phyloP scores from a whole-genome alignment of 1,140 invertebrate genomes.

The Neuroterus valhalla region DNA sequence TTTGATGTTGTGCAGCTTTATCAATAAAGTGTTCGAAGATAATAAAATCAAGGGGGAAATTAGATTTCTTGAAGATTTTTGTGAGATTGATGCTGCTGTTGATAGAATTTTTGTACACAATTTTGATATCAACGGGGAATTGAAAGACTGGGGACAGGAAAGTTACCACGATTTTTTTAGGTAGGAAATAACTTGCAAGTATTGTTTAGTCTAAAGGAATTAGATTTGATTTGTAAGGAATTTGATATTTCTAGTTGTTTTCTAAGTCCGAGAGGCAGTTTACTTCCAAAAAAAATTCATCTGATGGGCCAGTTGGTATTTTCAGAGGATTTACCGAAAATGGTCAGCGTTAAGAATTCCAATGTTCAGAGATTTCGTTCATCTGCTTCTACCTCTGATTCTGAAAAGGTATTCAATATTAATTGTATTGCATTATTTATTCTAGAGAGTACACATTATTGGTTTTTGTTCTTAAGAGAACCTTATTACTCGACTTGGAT shows the following conservation, averaged over 20 bases:
- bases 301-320: slow-evolving; percentile 62
- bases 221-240: slow-evolving; percentile 14
- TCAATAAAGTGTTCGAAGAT: slow-evolving; percentile 55
- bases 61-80: slow-evolving; percentile 48
- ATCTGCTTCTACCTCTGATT: slow-evolving; percentile 29
- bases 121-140: slow-evolving; percentile 64
- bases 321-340: slow-evolving; percentile 62
- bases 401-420: slow-evolving; percentile 46
- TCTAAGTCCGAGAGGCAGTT: slow-evolving; percentile 58
- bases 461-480: no score
- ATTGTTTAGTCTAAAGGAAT: no score
- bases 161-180: slow-evolving; percentile 54
- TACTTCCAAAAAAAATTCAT: slow-evolving; percentile 70
- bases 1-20: slow-evolving; percentile 45
- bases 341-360: slow-evolving; percentile 58
- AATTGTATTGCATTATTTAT: not conserved
- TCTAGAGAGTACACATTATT: no score
- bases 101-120: slow-evolving; percentile 61
- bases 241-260: slow-evolving; percentile 48
- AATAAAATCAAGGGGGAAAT: slow-evolving; percentile 51
- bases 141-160: slow-evolving; percentile 58
- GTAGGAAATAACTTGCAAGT: slow-evolving; percentile 45
- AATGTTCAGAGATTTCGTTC: slow-evolving; percentile 52
- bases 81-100: slow-evolving; percentile 48
- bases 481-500: no score